These are phyloP conservation scores for Brachionus calyciflorus DNA, from an alignment of 1,140 invertebrate species.

Conservation along the genomic window DNA sequence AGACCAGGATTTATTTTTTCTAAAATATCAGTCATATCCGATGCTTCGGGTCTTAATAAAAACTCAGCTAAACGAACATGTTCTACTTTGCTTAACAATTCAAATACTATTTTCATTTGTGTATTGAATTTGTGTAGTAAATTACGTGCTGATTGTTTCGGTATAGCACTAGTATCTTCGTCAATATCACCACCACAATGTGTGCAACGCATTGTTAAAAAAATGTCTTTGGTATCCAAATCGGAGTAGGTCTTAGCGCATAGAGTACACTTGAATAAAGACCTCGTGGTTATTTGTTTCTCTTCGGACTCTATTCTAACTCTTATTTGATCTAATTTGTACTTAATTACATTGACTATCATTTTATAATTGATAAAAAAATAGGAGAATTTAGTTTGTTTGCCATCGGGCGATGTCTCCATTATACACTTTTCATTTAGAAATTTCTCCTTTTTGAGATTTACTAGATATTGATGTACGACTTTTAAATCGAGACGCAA, in stretches of 20 bases:
- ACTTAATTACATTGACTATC: slow-evolving; percentile 44
- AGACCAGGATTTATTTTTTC: not conserved
- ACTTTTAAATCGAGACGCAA: slow-evolving; percentile 25
- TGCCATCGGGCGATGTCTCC: slow-evolving; percentile 19
- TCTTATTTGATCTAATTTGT: slow-evolving; percentile 31
- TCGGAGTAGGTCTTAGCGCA: slow-evolving; percentile 37
- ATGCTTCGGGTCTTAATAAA: slow-evolving; percentile 9
- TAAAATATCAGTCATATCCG: slow-evolving; percentile 4
- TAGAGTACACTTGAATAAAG: not conserved
- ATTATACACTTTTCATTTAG: slow-evolving; percentile 19
- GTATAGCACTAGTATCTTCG: slow-evolving; percentile 17
- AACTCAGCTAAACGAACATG: slow-evolving; percentile 18
- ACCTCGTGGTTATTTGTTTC: slow-evolving; percentile 15
- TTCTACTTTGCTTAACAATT: slow-evolving; percentile 18
- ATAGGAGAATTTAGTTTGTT: slow-evolving; percentile 19
- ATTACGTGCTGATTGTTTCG: slow-evolving; percentile 10
- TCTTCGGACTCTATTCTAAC: slow-evolving; percentile 14
- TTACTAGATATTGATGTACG: slow-evolving; percentile 15
- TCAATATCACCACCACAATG: slow-evolving; percentile 32
- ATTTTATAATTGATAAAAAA: slow-evolving; percentile 43
- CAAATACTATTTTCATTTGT: slow-evolving; percentile 14
- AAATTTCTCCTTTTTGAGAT: slow-evolving; percentile 37
- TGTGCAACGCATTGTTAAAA: slow-evolving; percentile 22
- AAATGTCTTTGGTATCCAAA: slow-evolving; percentile 43
- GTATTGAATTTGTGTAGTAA: slow-evolving; percentile 34